Evolutionary conservation across 2,113 vertebrate species (phyloP).

Genomic region (Oxyruncus cristatus): DNA sequence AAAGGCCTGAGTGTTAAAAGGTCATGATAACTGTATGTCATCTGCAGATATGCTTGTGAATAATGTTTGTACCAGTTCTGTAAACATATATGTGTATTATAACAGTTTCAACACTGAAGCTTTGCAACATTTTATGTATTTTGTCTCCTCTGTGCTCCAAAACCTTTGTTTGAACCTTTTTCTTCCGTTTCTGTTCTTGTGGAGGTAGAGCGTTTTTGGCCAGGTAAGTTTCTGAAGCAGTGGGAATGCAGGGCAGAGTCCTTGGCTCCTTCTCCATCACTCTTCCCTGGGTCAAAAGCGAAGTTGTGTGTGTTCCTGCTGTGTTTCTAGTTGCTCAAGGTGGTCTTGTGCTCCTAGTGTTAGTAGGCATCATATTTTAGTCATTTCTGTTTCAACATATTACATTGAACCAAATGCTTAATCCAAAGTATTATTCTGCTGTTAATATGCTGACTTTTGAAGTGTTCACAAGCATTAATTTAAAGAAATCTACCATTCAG

Average conservation of each 20-base stretch:
- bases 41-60: neutral
- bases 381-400: fast-evolving
- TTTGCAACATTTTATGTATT: neutral
- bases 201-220: neutral
- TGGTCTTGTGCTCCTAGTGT: neutral
- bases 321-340: neutral
- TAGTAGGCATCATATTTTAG: neutral
- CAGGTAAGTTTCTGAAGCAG: neutral
- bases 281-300: neutral
- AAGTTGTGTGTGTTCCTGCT: neutral
- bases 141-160: neutral
- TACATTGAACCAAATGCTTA: neutral
- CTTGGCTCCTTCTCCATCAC: neutral
- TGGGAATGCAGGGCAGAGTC: neutral
- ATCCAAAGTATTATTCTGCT: neutral
- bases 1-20: neutral
- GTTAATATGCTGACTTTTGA: neutral
- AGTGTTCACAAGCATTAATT: neutral
- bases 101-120: neutral
- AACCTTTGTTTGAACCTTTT: neutral
- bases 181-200: neutral
- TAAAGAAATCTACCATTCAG: neutral
- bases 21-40: neutral
- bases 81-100: neutral
- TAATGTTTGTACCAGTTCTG: neutral